Conservation (phyloP, 2,797 vertebrate genomes). For the Pantherophis alleghaniensis region DNA sequence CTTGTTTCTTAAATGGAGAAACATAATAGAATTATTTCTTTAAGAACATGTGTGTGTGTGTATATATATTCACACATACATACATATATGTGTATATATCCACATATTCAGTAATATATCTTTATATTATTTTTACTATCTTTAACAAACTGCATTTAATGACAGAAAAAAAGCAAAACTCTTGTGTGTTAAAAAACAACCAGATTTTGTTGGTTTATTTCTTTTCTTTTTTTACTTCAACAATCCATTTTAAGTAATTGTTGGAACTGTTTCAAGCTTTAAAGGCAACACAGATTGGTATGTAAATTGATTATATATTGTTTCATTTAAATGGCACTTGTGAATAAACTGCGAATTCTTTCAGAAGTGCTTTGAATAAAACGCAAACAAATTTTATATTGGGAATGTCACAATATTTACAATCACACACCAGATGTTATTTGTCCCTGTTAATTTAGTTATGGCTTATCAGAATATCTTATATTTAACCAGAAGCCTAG, state of each 20-base stretch:
- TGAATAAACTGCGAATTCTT: conserved; percentile 34
- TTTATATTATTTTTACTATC: not conserved
- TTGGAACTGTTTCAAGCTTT: conserved; percentile 35
- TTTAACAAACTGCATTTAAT: not conserved
- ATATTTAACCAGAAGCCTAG: conserved; percentile 34
- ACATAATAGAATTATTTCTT: not conserved
- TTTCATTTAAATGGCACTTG: conserved; percentile 25
- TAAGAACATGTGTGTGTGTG: not conserved
- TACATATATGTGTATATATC: not conserved
- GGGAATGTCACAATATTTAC: conserved; percentile 42
- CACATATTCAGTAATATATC: not conserved
- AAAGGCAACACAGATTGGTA: conserved; percentile 14
- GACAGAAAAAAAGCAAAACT: not conserved
- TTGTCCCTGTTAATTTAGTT: conserved; percentile 40
- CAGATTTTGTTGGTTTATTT: not conserved
- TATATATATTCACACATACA: not conserved
- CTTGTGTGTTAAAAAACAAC: not conserved
- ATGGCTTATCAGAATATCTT: conserved; percentile 31
- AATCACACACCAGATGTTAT: conserved; percentile 44
- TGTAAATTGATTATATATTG: conserved; percentile 9
- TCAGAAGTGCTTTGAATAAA: conserved; percentile 41
- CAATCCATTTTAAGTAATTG: conserved; percentile 53
- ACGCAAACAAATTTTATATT: conserved; percentile 57
- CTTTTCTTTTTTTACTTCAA: not conserved
- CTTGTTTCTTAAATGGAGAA: not conserved